Evolutionary conservation across 1,140 invertebrate genomes (phyloP), one percentile per base, ranked within the genome.

Genomic region (Paralvinella palmiformis): DNA sequence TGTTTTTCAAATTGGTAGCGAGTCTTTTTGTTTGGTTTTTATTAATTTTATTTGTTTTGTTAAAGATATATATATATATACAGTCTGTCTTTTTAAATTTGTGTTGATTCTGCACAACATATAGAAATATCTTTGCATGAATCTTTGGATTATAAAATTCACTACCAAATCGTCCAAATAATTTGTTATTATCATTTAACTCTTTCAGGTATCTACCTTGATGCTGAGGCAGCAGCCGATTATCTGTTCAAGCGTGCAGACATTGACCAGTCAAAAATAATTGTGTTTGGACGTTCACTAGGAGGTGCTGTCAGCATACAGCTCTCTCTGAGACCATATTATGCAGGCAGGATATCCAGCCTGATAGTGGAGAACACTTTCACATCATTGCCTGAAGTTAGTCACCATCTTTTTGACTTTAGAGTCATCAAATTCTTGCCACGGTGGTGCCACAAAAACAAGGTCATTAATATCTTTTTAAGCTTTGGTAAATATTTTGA

Each of bases 291-390:
- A 3, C 85, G 93, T 78, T 95, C 92, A 61, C 82, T 96, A 57
- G 90, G 90, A 72, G 91, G 91, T 45, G 91, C 91, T 20, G 87
- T 95, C 29, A 91, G 89, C 0, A 89, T 95, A 70, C 89, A 94
- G 62, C 83, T 94, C 66, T 89, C 89, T 17, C 85, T 86, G 52
- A 86, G 87, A 65, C 79, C 86, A 82, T 44, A 85, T 85, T 75
- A 89, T 87, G 63, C 68, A 53, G 61, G 64, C 32, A 64, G 71
- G 81, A 87, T 95, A 63, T 88, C 89, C 85, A 91, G 88, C 71
- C 78, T 95, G 66, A 86, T 97, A 68, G 83, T 96, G 32, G 94
- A 97, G 82, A 97, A 97, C 76, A 95, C 93, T 44, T 97, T 97
- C 74, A 95, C 92, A 7, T 92, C 89, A 74, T 91, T 97, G 78